Conservation (phyloP, 2,797 vertebrate species). For the Sternarchorhynchus goeldii region DNA sequence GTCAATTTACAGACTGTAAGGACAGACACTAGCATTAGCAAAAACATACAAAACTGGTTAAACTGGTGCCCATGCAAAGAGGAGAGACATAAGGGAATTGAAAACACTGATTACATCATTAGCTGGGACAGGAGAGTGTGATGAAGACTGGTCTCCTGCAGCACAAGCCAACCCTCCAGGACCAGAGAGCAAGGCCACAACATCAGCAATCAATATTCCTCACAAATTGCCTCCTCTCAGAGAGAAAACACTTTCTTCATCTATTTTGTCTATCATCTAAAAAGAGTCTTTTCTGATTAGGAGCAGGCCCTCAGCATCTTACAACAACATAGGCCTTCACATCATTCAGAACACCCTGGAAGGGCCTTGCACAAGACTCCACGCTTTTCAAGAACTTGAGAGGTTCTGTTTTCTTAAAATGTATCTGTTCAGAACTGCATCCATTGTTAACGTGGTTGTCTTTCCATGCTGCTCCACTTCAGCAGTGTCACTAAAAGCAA, state of each 20-base stretch:
- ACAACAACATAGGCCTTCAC: background rate
- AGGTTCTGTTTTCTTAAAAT: background rate
- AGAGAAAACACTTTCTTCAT: conserved; percentile 9
- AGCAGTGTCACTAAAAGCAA: background rate
- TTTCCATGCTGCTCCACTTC: background rate
- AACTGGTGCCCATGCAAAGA: background rate
- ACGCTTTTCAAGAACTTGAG: background rate
- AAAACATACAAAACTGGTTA: background rate
- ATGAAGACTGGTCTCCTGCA: conserved; percentile 1
- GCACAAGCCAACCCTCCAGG: background rate
- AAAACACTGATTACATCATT: background rate
- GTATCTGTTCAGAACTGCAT: background rate
- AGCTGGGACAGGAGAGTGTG: conserved; percentile 3
- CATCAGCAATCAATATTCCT: background rate
- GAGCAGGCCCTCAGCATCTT: background rate
- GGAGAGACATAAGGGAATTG: background rate
- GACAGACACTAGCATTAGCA: background rate
- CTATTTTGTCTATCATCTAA: conserved; percentile 18
- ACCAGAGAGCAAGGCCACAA: background rate
- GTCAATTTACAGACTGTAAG: background rate
- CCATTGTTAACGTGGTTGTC: background rate
- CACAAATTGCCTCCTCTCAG: conserved; percentile 2
- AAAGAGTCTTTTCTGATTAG: background rate
- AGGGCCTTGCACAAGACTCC: background rate
- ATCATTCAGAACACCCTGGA: background rate